Percentiles rank a stretch among this genome's conserved stretches.
These are phyloP conservation scores for Panulirus ornatus DNA, from an alignment of 1,140 invertebrate genomes.

Conservation along the genomic window DNA sequence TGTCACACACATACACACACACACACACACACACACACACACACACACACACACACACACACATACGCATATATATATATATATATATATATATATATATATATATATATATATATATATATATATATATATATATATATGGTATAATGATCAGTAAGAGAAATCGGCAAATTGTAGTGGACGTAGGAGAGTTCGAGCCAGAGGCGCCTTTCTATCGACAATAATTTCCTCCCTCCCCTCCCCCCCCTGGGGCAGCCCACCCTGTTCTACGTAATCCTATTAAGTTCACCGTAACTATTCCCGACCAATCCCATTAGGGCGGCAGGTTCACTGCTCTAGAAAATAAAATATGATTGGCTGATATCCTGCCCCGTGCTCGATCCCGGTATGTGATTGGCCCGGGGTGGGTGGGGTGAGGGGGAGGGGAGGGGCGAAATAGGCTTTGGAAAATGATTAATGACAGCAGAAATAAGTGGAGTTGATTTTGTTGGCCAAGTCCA, in stretches of 20 bases:
- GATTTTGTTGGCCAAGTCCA: conserved; percentile 9
- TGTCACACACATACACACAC: too few species aligned
- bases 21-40: too few species aligned
- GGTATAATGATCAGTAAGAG: too few species aligned
- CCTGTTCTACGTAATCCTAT: conserved; percentile 50
- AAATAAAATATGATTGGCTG: conserved; percentile 64
- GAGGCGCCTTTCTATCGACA: too few species aligned
- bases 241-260: background rate
- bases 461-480: background rate
- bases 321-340: conserved; percentile 58
- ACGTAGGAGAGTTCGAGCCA: too few species aligned
- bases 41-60: too few species aligned
- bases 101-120: too few species aligned
- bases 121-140: too few species aligned
- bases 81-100: too few species aligned
- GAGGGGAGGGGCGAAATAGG: background rate
- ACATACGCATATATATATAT: too few species aligned
- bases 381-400: conserved; percentile 36
- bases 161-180: too few species aligned
- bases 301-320: conserved; percentile 61
- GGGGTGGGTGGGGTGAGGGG: background rate
- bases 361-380: conserved; percentile 32
- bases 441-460: conserved; percentile 12
- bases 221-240: background rate
- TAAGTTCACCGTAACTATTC: conserved; percentile 53